Base-by-base conservation (phyloP, 2,797 vertebrate genomes). In the Chaenodraco wilsoni region DNA sequence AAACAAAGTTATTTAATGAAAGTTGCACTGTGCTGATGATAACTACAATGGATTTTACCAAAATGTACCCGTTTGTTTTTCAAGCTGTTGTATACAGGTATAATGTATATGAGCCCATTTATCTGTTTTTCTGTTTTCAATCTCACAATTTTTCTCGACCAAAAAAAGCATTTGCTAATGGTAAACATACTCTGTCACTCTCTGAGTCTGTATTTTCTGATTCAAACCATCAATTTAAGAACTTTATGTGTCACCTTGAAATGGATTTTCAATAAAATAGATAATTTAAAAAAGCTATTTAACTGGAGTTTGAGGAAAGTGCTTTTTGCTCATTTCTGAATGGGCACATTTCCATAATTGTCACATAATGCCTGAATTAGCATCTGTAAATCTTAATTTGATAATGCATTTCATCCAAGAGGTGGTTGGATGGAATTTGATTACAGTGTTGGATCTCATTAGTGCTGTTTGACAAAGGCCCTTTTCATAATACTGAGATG, bases 331-430 rank as follows among this genome's bases (percentile, higher is more conserved):
- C 74, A 81, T 90, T 90, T 92, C 79, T 8, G 52, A 86, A 91
- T 72, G 48, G 72, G 44, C 9, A 72, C 23, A 93, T 94, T 91
- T 87, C 81, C 93, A 93, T 92, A 94, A 94, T 92, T 93, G 91
- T 85, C 81, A 85, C 84, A 91, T 90, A 94, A 93, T 93, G 84
- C 84, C 85, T 66, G 78, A 92, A 93, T 94, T 94, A 93, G 89
- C 92, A 91, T 93, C 91, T 91, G 92, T 93, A 92, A 92, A 93
- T 94, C 88, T 92, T 92, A 92, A 93, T 94, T 92, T 92, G 87
- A 93, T 94, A 91, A 94, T 90, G 87, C 87, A 90, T 94, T 87
- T 91, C 82, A 78, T 90, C 87, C 81, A 85, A 76, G 88, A 89
- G 84, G 82, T 91, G 89, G 78, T 81, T 63, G 86, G 81, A 78